Conservation (phyloP, 2,797 vertebrate genomes). For the Acridotheres tristis region DNA sequence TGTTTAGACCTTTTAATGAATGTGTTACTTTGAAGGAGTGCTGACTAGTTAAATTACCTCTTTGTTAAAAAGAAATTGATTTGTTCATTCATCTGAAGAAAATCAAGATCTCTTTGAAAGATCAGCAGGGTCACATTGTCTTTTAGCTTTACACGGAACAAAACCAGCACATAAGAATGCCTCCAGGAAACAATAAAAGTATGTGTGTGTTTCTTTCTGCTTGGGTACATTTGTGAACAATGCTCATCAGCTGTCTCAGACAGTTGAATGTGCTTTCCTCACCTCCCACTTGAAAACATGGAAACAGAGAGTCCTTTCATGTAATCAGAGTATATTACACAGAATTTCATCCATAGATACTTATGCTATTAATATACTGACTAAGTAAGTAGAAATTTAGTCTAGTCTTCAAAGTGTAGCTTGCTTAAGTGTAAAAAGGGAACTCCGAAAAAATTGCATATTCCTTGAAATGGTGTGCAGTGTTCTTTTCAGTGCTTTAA, state of each 20-base stretch:
- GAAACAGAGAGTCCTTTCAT: neutral
- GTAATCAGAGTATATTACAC: neutral
- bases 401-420: neutral
- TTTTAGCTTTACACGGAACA: neutral
- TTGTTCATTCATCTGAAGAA: conserved; percentile 38
- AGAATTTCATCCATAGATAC: neutral
- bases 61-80: conserved; percentile 49
- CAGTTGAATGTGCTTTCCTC: neutral
- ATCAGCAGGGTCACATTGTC: conserved; percentile 3
- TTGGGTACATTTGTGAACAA: neutral
- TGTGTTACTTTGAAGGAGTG: conserved; percentile 28
- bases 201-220: neutral
- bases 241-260: neutral
- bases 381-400: neutral
- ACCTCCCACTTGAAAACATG: neutral
- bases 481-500: neutral
- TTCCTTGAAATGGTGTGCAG: neutral
- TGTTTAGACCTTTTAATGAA: conserved; percentile 10
- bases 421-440: neutral
- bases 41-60: conserved; percentile 38
- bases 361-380: neutral
- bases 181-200: conserved; percentile 31
- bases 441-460: neutral
- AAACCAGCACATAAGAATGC: neutral
- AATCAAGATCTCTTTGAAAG: conserved; percentile 29